A percentile compares a stretch with the other conserved stretches of the same genome.
These are phyloP conservation scores for Trogon melanurus DNA, from an alignment of 2,113 vertebrate species.

Conservation along the genomic window DNA sequence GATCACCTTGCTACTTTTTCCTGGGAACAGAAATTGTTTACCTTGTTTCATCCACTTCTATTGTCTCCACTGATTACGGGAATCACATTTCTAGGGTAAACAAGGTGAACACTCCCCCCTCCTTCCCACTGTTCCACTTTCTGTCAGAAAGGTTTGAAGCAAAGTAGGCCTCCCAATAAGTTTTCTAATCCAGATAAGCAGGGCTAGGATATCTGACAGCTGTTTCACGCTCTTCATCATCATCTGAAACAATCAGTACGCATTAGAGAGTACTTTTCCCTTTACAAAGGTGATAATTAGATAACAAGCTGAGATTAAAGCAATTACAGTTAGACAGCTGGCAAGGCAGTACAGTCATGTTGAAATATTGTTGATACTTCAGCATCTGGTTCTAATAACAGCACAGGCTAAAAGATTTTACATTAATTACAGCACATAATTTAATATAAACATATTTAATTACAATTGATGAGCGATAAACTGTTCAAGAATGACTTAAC, in stretches of 20 bases:
- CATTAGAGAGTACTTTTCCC: conserved; percentile 88
- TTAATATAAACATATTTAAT: conserved; percentile 92
- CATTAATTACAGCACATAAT: conserved; percentile 87
- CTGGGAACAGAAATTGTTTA: background rate
- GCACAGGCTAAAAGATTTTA: conserved; percentile 83
- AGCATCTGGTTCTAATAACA: conserved; percentile 86
- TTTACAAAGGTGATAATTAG: conserved; percentile 93
- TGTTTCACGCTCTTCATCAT: conserved; percentile 84
- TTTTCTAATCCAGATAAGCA: conserved; percentile 76
- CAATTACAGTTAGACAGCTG: conserved; percentile 90
- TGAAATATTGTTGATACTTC: conserved; percentile 87
- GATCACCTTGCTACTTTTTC: background rate
- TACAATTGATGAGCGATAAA: conserved; percentile 87
- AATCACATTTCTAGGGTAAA: conserved; percentile 60
- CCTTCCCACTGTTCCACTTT: conserved; percentile 17
- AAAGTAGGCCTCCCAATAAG: conserved; percentile 70
- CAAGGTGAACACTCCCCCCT: background rate
- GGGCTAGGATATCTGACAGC: conserved; percentile 83
- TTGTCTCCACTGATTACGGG: conserved; percentile 43
- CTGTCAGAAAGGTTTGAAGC: conserved; percentile 48
- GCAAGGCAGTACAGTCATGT: conserved; percentile 82
- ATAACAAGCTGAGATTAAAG: conserved; percentile 93
- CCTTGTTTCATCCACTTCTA: conserved; percentile 1
- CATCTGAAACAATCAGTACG: conserved; percentile 86
- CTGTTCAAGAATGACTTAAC: conserved; percentile 83